Evolutionary conservation across 2,888 invertebrate species (phyloP).

Genomic region (Ichneumon xanthorius): DNA sequence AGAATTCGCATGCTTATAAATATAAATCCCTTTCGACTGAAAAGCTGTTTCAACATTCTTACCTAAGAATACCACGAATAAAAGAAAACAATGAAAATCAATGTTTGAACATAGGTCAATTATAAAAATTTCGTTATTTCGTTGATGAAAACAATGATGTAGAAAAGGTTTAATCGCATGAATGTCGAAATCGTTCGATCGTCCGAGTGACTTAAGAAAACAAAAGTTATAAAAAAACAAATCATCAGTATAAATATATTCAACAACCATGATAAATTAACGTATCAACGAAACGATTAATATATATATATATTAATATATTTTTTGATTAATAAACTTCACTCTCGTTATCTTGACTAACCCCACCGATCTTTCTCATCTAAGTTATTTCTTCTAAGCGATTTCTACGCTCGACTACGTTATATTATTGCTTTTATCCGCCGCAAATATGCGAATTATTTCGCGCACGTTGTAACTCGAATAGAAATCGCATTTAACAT

Average conservation of each 20-base stretch:
- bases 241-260: conserved; percentile 25
- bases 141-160: conserved; percentile 43
- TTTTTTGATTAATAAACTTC: conserved; percentile 47
- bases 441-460: conserved; percentile 5
- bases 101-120: conserved; percentile 5
- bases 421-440: conserved; percentile 61
- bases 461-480: conserved; percentile 4
- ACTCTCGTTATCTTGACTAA: conserved; percentile 2
- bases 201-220: background rate
- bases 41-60: conserved; percentile 32
- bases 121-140: background rate
- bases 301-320: conserved; percentile 43
- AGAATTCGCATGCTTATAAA: conserved; percentile 48
- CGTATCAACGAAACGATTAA: conserved; percentile 35
- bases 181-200: conserved; percentile 30
- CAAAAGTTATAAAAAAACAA: background rate
- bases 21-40: conserved; percentile 21
- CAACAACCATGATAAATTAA: conserved; percentile 29
- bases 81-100: conserved; percentile 15
- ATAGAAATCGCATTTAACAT: conserved; percentile 40
- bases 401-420: conserved; percentile 59
- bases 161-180: conserved; percentile 25
- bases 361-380: background rate
- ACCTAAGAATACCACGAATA: conserved; percentile 1
- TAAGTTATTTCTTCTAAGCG: conserved; percentile 44